Conservation (phyloP, 2,113 vertebrate genomes). For the Lagenorhynchus albirostris region DNA sequence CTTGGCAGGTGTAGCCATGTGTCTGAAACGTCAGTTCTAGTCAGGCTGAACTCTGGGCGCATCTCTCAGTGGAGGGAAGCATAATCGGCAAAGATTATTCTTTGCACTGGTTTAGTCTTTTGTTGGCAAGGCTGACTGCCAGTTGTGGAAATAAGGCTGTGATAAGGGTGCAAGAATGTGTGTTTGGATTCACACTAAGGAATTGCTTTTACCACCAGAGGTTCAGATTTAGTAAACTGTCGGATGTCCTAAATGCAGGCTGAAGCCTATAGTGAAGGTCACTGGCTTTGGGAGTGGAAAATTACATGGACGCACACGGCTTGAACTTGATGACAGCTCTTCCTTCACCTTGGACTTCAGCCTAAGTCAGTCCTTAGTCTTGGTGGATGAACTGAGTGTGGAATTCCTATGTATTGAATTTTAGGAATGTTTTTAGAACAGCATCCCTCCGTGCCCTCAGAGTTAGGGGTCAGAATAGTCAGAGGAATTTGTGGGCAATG, state of each 20-base stretch:
- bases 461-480: not conserved
- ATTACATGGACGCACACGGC: not conserved
- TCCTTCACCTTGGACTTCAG: not conserved
- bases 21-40: not conserved
- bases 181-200: not conserved
- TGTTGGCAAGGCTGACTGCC: not conserved
- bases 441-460: not conserved
- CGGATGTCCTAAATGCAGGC: not conserved
- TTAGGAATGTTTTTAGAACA: not conserved
- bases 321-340: not conserved
- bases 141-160: not conserved
- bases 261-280: not conserved
- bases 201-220: not conserved
- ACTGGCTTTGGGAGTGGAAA: not conserved
- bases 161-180: not conserved
- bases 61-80: not conserved
- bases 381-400: not conserved
- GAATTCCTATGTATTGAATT: not conserved
- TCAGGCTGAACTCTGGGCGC: not conserved
- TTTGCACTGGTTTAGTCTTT: not conserved
- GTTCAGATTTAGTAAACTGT: not conserved
- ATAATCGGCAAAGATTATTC: not conserved
- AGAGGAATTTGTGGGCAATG: not conserved
- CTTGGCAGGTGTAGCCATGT: not conserved
- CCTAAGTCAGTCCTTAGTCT: not conserved